Base-by-base conservation (phyloP, 2,113 vertebrate species). In the Stigmatopora nigra region DNA sequence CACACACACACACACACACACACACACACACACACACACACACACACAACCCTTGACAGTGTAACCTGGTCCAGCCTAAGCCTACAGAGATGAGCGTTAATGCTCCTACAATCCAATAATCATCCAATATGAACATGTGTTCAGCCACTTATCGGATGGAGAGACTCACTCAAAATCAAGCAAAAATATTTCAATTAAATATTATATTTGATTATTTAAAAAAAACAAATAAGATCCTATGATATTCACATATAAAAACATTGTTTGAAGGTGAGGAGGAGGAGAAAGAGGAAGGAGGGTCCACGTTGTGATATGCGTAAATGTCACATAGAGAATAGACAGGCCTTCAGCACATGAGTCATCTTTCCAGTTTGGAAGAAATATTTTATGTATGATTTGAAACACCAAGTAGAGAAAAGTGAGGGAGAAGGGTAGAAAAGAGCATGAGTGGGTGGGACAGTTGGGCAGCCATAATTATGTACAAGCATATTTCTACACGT, bases 401-500 rank as follows among this genome's bases (percentile, higher is more conserved):
- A 93, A 94, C 92, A 88, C 88, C 87, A 88, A 93, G 92, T 92
- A 90, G 92, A 93, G 92, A 91, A 90, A 92, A 91, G 89, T 90
- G 89, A 87, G 82, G 82, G 83, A 72, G 75, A 85, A 84, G 85
- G 84, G 87, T 89, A 88, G 88, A 88, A 90, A 90, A 91, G 90
- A 91, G 90, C 87, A 90, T 87, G 88, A 85, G 77, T 25, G 4
- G 58, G 16, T 60, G 58, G 58, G 57, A 46, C 45, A 46, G 45
- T 3, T 55, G 57, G 25, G 31, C 16, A 92, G 92, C 93, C 94
- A 91, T 94, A 93, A 79, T 95, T 93, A 96, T 98, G 91, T 96
- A 99, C 95, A 98, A 90, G 93, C 93, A 93, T 90, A 89, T 97
- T 95, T 97, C 94, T 98, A 99, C 95, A 98, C 92, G 94, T 99